phyloP scores from a whole-genome alignment of 1,140 invertebrate genomes.

The Thaumatotibia leucotreta region DNA sequence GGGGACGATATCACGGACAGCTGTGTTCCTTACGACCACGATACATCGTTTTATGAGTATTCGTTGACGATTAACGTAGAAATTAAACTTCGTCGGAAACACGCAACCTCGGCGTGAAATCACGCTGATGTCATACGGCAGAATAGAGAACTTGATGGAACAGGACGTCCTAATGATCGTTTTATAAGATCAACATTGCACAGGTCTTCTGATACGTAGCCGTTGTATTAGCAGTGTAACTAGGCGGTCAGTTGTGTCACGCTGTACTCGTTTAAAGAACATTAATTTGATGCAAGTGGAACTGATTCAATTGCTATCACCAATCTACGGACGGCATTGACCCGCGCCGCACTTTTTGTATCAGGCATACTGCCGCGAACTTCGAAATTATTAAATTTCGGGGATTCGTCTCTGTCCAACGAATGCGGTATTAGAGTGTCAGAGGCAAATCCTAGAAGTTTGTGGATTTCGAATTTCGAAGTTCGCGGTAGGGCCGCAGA shows the following conservation, averaged over 20 bases:
- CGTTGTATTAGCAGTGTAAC: constrained; percentile 21
- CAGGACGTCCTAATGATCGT: constrained; percentile 46
- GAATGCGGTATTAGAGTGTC: too few relatives aligned
- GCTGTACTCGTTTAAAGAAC: constrained; percentile 55
- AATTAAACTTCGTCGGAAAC: background rate
- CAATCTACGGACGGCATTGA: constrained; percentile 60
- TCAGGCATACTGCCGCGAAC: too few relatives aligned
- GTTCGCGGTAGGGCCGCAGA: too few relatives aligned
- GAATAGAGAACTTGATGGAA: constrained; percentile 25
- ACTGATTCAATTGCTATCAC: constrained; percentile 73
- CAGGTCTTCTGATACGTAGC: constrained; percentile 22
- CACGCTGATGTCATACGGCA: constrained; percentile 47
- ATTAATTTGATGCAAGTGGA: constrained; percentile 72
- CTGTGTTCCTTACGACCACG: constrained; percentile 48
- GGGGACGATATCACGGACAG: constrained; percentile 68
- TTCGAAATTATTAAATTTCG: too few relatives aligned
- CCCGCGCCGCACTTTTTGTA: constrained; percentile 52
- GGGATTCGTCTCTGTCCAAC: too few relatives aligned
- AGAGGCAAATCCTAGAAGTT: too few relatives aligned
- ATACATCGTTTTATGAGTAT: constrained; percentile 11
- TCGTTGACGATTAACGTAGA: background rate
- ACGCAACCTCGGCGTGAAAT: constrained; percentile 29
- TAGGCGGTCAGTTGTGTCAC: constrained; percentile 33
- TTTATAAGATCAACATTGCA: constrained; percentile 30
- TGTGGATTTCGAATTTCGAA: too few relatives aligned